phyloP scores from a whole-genome alignment of 2,888 invertebrate species.

The Agrochola lychnidis region DNA sequence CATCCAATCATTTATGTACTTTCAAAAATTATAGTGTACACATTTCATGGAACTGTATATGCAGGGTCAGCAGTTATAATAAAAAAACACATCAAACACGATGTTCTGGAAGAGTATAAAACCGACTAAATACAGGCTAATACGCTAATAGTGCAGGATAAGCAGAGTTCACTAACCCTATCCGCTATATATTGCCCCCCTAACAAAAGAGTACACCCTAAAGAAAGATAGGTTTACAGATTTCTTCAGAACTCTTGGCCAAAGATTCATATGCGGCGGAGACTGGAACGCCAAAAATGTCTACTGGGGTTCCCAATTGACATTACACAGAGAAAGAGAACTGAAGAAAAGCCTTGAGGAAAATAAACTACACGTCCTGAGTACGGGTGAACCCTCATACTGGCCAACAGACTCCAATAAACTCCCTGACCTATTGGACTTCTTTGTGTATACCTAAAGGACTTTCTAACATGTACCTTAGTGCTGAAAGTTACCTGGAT shows the following conservation, averaged over 20 bases:
- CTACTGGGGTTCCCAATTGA: neutral
- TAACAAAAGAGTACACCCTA: neutral
- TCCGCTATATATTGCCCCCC: neutral
- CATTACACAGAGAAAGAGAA: neutral
- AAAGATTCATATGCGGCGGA: neutral
- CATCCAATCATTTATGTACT: neutral
- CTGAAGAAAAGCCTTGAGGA: neutral
- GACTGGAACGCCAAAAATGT: neutral
- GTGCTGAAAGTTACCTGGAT: neutral
- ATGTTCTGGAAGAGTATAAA: neutral
- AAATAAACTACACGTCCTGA: neutral
- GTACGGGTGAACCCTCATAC: neutral
- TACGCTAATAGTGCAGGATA: neutral
- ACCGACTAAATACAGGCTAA: neutral
- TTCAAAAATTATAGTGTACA: neutral
- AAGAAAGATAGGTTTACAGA: neutral
- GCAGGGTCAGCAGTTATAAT: neutral
- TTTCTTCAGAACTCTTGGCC: neutral
- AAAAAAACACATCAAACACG: neutral
- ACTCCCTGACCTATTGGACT: neutral
- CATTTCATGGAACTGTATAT: neutral
- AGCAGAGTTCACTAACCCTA: neutral
- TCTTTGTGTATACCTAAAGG: neutral
- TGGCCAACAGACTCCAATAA: neutral
- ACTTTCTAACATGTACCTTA: neutral